These are phyloP conservation scores for Eucriotettix oculatus DNA, from an alignment of 2,888 invertebrate genomes.

Conservation along the genomic window DNA sequence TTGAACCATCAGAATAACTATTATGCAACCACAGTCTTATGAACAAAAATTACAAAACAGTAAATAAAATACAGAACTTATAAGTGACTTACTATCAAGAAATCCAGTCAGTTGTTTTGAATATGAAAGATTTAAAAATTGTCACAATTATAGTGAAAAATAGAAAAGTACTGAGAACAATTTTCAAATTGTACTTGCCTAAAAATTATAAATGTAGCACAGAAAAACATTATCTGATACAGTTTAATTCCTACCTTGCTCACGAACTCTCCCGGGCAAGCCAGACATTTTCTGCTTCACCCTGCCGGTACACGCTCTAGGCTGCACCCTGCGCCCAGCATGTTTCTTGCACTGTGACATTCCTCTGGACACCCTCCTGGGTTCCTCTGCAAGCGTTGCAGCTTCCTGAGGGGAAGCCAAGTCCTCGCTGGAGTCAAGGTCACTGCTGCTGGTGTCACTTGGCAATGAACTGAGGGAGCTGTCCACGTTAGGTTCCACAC, in stretches of 20 bases:
- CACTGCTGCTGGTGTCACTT: conserved; percentile 15
- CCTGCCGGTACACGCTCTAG: conserved; percentile 44
- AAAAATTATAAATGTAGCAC: too few species aligned
- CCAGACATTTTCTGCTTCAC: conserved; percentile 37
- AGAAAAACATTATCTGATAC: too few species aligned
- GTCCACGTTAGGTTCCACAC: conserved; percentile 53
- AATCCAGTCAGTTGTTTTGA: too few species aligned
- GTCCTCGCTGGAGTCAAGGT: conserved; percentile 8
- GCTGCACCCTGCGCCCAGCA: conserved; percentile 1
- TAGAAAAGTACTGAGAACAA: too few species aligned
- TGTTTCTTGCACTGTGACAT: conserved; percentile 6
- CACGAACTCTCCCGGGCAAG: conserved; percentile 42
- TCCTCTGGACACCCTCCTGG: conserved; percentile 5
- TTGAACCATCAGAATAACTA: too few species aligned
- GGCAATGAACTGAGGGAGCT: conserved; percentile 33
- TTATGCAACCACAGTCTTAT: too few species aligned
- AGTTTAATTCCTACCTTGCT: conserved; percentile 45
- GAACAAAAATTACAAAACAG: too few species aligned
- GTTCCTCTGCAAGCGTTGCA: not conserved
- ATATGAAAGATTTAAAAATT: too few species aligned
- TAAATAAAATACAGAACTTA: too few species aligned
- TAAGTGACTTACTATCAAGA: too few species aligned
- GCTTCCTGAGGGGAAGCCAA: conserved; percentile 2
- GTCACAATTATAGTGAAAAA: too few species aligned
- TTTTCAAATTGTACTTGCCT: too few species aligned